Conservation (phyloP, 2,113 vertebrate species). For the Sclerurus mexicanus region DNA sequence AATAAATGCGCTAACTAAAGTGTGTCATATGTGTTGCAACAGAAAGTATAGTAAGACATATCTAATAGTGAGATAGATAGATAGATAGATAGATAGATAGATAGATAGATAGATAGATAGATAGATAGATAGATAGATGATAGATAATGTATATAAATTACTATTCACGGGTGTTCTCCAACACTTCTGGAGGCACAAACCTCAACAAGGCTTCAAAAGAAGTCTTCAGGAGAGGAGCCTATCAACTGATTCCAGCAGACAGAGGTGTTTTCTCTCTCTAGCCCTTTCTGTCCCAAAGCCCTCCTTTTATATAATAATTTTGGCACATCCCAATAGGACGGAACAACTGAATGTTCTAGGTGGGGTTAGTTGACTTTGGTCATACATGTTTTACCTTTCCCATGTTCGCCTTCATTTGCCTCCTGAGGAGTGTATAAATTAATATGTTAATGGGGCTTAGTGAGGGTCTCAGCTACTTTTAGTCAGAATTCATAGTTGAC, state of each 20-base stretch:
- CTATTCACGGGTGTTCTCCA: not conserved
- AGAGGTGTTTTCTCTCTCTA: not conserved
- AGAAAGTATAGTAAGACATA: not conserved
- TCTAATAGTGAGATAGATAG: not conserved
- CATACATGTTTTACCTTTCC: not conserved
- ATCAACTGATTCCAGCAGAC: not conserved
- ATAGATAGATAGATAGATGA: not conserved
- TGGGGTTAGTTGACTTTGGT: not conserved
- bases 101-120: not conserved
- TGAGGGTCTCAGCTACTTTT: not conserved
- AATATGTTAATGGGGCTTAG: not conserved
- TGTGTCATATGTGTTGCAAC: not conserved
- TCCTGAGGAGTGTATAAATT: not conserved
- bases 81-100: no score
- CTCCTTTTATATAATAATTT: not conserved
- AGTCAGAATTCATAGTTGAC: not conserved
- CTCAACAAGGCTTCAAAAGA: not conserved
- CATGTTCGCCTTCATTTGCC: not conserved
- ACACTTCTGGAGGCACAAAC: rapidly evolving
- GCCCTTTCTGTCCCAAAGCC: not conserved
- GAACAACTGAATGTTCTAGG: not conserved
- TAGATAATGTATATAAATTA: not conserved
- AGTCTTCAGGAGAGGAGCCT: not conserved
- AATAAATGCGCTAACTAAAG: not conserved
- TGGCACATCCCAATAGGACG: no score